These are phyloP conservation scores for Formica exsecta DNA, from an alignment of 1,140 invertebrate species.

Conservation along the genomic window DNA sequence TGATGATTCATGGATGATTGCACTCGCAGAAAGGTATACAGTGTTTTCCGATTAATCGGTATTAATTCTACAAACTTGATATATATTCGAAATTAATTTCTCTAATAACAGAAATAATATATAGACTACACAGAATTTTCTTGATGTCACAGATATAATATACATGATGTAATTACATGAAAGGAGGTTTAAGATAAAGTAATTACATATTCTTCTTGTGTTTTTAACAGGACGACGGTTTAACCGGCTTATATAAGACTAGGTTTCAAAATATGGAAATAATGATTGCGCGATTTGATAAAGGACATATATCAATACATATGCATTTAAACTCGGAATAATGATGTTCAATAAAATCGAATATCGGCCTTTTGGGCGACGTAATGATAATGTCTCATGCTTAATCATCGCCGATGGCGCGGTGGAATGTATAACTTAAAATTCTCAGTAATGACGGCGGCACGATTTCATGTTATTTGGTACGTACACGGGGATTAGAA, in stretches of 20 bases:
- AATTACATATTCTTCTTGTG: neutral
- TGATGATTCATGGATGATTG: neutral
- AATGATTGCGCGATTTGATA: slow-evolving; percentile 15
- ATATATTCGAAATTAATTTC: neutral
- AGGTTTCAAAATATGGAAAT: neutral
- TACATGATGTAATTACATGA: no score
- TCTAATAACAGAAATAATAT: neutral
- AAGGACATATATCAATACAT: neutral
- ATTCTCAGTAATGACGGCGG: slow-evolving; percentile 40
- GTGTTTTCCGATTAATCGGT: neutral
- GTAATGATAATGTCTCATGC: slow-evolving; percentile 12
- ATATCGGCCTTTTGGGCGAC: neutral
- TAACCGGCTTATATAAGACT: neutral
- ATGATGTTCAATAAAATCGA: slow-evolving; percentile 21
- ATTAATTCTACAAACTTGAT: neutral
- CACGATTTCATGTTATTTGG: slow-evolving; percentile 17
- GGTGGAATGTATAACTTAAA: slow-evolving; percentile 16
- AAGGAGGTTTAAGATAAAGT: neutral
- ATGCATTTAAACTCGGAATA: slow-evolving; percentile 26
- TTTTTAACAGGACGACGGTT: neutral
- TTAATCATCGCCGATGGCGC: slow-evolving; percentile 32
- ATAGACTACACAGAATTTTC: neutral
- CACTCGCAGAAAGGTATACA: neutral
- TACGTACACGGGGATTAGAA: slow-evolving; percentile 28
- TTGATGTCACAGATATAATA: neutral